A percentile compares a stretch with the other conserved stretches of the same genome.
Conservation (phyloP, 2,797 vertebrate species). For the Falco novaeseelandiae region DNA sequence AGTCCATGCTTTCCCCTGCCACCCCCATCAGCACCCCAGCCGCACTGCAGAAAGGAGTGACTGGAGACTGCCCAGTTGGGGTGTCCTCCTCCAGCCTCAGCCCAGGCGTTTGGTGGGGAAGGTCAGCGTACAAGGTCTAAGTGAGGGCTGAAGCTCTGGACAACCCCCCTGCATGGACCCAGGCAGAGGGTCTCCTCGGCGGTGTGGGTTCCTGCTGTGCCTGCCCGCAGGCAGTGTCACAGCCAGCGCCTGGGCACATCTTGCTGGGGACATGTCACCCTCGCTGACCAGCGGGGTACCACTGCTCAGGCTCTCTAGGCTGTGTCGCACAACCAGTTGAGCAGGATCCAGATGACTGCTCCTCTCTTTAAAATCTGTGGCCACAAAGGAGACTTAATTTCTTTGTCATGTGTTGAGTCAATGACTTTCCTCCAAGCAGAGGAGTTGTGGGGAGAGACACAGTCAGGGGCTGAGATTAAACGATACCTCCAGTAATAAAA, state of each 20-base stretch:
- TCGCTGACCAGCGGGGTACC: neutral
- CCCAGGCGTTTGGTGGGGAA: neutral
- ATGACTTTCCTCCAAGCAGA: constrained; percentile 22
- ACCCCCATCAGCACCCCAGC: neutral
- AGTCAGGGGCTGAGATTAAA: constrained; percentile 36
- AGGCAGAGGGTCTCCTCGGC: neutral
- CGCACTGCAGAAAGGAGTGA: neutral
- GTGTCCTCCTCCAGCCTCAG: neutral
- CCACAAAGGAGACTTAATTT: constrained; percentile 2
- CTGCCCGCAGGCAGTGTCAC: neutral
- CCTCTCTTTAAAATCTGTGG: neutral
- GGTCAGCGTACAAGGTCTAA: neutral
- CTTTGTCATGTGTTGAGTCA: neutral
- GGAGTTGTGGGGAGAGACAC: neutral
- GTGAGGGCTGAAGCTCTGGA: neutral
- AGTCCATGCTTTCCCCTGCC: neutral
- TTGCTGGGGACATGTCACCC: neutral
- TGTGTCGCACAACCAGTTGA: fast-evolving
- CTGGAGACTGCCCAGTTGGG: fast-evolving
- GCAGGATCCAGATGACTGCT: neutral
- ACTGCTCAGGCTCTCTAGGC: neutral
- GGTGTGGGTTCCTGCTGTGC: neutral
- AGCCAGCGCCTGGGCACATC: neutral
- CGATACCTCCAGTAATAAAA: neutral
- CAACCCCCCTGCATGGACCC: neutral